Evolutionary conservation across 2,113 vertebrate species (phyloP).

Genomic region (Charadrius vociferus): DNA sequence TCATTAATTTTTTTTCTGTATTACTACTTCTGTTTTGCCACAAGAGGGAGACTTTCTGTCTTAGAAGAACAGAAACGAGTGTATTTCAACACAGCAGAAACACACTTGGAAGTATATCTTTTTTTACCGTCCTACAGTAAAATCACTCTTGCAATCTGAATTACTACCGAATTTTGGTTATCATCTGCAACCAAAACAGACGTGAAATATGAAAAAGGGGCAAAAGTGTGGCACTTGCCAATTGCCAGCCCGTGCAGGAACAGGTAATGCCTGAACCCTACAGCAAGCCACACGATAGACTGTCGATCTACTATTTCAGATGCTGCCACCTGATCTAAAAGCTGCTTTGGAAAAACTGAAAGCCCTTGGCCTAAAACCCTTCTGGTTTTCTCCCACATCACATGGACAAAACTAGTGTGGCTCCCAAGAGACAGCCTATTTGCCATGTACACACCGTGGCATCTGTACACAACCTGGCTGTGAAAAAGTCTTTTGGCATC

Average conservation of each 20-base stretch:
- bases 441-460: fast-evolving
- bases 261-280: not conserved
- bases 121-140: not conserved
- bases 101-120: not conserved
- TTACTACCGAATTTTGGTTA: not conserved
- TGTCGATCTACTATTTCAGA: not conserved
- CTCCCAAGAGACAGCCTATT: not conserved
- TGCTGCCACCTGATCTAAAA: fast-evolving
- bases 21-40: not conserved
- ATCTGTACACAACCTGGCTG: not conserved
- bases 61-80: not conserved
- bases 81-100: not conserved
- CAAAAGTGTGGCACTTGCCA: not conserved
- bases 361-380: not conserved
- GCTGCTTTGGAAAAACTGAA: not conserved
- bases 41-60: slow-evolving; percentile 53
- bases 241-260: not conserved
- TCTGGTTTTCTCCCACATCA: not conserved
- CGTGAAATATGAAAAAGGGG: not conserved
- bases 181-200: not conserved
- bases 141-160: not conserved
- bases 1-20: not conserved
- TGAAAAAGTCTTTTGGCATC: not conserved
- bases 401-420: not conserved
- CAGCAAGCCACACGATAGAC: fast-evolving